Conservation (phyloP, 2,113 vertebrate species). For the Kryptolebias marmoratus region DNA sequence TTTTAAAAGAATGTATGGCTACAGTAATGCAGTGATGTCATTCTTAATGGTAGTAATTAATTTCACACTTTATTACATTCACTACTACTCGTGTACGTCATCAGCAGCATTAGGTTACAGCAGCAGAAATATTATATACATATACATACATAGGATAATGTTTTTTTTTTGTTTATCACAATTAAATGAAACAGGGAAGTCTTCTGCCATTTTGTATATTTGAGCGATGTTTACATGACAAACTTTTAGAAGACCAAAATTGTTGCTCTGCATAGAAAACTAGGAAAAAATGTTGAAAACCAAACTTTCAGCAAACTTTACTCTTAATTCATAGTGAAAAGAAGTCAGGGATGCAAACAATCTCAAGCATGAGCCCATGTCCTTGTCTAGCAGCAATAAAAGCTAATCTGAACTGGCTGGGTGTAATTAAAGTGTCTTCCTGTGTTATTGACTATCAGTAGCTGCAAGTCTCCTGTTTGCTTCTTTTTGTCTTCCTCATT, state of each 20-base stretch:
- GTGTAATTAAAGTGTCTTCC: constrained; percentile 78
- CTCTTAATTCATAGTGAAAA: constrained; percentile 7
- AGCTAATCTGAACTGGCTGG: constrained; percentile 68
- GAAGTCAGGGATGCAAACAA: constrained; percentile 21
- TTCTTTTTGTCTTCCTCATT: constrained; percentile 45
- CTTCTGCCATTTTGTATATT: not conserved
- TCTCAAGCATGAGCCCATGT: constrained; percentile 47
- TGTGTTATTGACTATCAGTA: constrained; percentile 71
- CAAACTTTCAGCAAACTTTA: constrained; percentile 28
- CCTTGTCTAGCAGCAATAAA: constrained; percentile 58
- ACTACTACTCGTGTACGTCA: not conserved
- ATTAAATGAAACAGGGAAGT: not conserved
- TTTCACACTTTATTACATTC: not conserved
- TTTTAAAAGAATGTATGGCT: not conserved
- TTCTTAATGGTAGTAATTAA: not conserved
- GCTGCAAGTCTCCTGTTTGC: constrained; percentile 41
- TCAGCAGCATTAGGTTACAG: not conserved
- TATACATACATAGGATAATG: too few species aligned
- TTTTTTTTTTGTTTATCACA: not conserved
- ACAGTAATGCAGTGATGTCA: not conserved
- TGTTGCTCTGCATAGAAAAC: not conserved
- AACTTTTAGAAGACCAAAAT: not conserved
- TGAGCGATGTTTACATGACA: not conserved
- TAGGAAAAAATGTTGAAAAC: not conserved
- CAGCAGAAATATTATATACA: too few species aligned